Percentiles rank a stretch among this genome's conserved stretches.
Evolutionary conservation across 2,113 vertebrate species (phyloP).

Genomic region (Ammodytes dubius): DNA sequence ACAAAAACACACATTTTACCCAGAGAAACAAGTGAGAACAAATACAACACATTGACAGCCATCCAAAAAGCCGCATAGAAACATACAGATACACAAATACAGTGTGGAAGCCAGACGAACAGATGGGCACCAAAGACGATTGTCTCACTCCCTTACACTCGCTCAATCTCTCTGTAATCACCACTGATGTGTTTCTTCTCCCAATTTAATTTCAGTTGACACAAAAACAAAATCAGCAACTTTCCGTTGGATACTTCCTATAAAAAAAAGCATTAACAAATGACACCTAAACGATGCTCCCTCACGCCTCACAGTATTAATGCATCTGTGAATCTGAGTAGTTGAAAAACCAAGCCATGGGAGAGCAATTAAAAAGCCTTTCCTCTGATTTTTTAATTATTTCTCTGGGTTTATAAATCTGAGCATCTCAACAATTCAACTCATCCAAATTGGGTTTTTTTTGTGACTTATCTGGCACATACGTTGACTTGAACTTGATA

Average conservation of each 20-base stretch:
- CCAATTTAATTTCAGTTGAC: slow-evolving; percentile 41
- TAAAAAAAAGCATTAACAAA: slow-evolving; percentile 7
- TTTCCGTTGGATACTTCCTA: slow-evolving; percentile 17
- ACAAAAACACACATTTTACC: slow-evolving; percentile 36
- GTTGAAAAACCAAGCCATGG: slow-evolving; percentile 35
- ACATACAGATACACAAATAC: slow-evolving; percentile 8
- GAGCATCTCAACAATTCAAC: slow-evolving; percentile 47
- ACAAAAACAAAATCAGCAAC: slow-evolving; percentile 41
- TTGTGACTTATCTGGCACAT: slow-evolving; percentile 52
- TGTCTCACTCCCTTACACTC: neutral
- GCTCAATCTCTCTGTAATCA: slow-evolving; percentile 46
- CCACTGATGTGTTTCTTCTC: slow-evolving; percentile 11
- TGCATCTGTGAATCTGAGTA: slow-evolving; percentile 35
- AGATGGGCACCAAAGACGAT: slow-evolving; percentile 20
- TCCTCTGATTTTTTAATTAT: slow-evolving; percentile 62
- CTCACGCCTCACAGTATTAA: slow-evolving; percentile 15
- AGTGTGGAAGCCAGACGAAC: slow-evolving; percentile 14
- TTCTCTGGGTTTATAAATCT: slow-evolving; percentile 57
- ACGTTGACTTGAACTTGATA: slow-evolving; percentile 35
- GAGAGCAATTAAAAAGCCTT: slow-evolving; percentile 65
- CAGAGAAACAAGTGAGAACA: slow-evolving; percentile 33
- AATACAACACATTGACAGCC: slow-evolving; percentile 13
- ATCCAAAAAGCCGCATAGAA: slow-evolving; percentile 18
- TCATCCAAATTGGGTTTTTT: slow-evolving; percentile 61
- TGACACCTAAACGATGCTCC: slow-evolving; percentile 30